Evolutionary conservation across 1,140 invertebrate genomes (phyloP).

Genomic region (Teleopsis dalmanni): DNA sequence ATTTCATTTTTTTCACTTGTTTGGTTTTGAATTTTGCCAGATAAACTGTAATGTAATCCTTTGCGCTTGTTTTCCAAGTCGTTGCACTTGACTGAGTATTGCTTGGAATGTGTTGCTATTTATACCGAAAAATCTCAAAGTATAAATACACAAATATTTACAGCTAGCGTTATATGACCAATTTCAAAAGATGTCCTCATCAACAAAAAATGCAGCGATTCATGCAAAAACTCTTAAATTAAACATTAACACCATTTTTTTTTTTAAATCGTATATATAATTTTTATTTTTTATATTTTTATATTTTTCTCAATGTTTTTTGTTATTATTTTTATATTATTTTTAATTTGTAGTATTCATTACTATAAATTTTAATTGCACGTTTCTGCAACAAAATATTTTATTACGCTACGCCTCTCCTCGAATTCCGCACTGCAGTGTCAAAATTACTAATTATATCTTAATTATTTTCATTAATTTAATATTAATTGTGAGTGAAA

Average conservation of each 20-base stretch:
- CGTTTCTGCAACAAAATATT: too few relatives aligned
- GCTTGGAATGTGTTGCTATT: neutral
- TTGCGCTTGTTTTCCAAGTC: conserved; percentile 16
- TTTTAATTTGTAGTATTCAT: neutral
- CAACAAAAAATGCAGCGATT: conserved; percentile 18
- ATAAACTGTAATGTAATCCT: conserved; percentile 4
- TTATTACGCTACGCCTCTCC: neutral
- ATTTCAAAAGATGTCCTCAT: conserved; percentile 18
- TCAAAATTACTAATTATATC: neutral
- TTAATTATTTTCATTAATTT: neutral
- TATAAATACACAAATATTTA: conserved; percentile 7
- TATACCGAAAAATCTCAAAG: conserved; percentile 1
- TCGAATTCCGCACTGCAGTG: neutral
- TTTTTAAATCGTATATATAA: neutral
- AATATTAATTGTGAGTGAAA: neutral
- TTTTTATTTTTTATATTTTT: neutral
- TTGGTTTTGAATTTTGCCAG: neutral
- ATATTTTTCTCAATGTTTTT: too few relatives aligned
- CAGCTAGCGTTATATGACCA: neutral
- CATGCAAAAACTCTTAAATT: conserved; percentile 32
- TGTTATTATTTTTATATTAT: neutral
- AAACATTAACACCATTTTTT: conserved; percentile 22
- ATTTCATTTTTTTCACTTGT: conserved; percentile 13
- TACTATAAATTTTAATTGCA: too few relatives aligned
- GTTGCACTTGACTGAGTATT: conserved; percentile 6